Evolutionary conservation across 1,140 invertebrate species (phyloP), one percentile per base, ranked within the genome.

Genomic region (Ylistrum balloti): DNA sequence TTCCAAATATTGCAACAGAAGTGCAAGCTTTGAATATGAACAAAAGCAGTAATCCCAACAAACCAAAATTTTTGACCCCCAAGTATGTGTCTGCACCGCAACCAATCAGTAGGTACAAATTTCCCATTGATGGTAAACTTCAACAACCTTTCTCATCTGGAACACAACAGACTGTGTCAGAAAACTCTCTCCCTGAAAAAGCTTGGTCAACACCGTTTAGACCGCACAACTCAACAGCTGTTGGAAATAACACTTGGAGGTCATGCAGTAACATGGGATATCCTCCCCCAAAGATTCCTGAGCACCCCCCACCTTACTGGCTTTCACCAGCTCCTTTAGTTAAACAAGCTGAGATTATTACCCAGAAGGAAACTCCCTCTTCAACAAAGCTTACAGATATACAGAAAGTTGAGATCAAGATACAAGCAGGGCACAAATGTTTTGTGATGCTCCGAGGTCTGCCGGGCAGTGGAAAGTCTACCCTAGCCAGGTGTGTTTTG

Each of bases 401-500:
- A 11, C 15, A 88, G 88, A 13, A 86, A 88, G 88, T 93, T 13
- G 91, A 90, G 41, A 45, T 89, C 20, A 89, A 89, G 41, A 45
- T 92, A 15, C 85, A 88, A 2, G 48, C 86, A 32, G 93, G 93
- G 22, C 35, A 87, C 22, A 93, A 93, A 89, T 96, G 97, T 2
- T 93, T 99, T 91, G 96, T 99, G 15, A 93, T 99, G 3, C 96
- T 99, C 96, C 96, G 98, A 91, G 98, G 98, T 20, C 95, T 97
- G 13, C 97, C 98, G 0, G 98, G 98, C 0, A 97, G 97, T 96
- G 98, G 98, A 0, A 99, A 99, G 96, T 96, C 97, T 0, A 97
- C 97, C 92, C 94, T 98, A 89, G 98, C 98, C 0, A 96, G 95
- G 93, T 95, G 89, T 89, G 91, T n/a, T n/a, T n/a, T n/a, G n/a